Conservation (phyloP, 2,797 vertebrate species). For the Microctenopoma stevenorrisi region DNA sequence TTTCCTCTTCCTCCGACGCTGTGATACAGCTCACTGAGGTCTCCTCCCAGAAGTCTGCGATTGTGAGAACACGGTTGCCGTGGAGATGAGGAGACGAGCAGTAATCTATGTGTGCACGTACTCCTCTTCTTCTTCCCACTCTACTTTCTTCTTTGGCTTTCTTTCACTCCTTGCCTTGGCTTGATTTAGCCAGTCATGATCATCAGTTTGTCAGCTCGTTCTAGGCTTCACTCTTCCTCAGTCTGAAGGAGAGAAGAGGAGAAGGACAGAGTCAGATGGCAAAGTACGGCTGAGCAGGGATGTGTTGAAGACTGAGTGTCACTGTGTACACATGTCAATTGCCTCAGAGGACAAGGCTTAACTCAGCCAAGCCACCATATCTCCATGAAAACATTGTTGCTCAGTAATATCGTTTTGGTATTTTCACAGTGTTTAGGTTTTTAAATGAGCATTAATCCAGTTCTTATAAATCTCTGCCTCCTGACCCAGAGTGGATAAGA, state of each 20-base stretch:
- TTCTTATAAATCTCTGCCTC: background rate
- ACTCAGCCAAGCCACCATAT: constrained; percentile 39
- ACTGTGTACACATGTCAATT: constrained; percentile 52
- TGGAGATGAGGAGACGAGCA: constrained; percentile 75
- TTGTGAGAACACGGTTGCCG: constrained; percentile 77
- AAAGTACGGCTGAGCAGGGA: constrained; percentile 22
- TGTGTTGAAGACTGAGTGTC: constrained; percentile 44
- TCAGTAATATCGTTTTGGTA: constrained; percentile 1
- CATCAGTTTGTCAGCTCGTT: constrained; percentile 40
- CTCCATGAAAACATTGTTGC: constrained; percentile 38
- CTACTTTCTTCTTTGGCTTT: constrained; percentile 45
- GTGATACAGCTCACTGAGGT: constrained; percentile 56
- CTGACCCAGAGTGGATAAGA: background rate
- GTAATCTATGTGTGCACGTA: constrained; percentile 39
- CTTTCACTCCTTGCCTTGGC: constrained; percentile 56
- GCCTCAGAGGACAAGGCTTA: constrained; percentile 58
- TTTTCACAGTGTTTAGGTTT: constrained; percentile 5
- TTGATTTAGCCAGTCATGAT: constrained; percentile 72
- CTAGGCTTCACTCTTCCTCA: constrained; percentile 54
- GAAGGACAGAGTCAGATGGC: constrained; percentile 54
- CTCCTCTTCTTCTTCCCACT: constrained; percentile 42
- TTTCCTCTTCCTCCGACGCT: constrained; percentile 58
- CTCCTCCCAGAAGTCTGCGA: constrained; percentile 69
- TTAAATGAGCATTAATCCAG: background rate
- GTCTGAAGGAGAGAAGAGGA: constrained; percentile 62